Conservation (phyloP, 2,888 invertebrate genomes). For the Ectropis crepuscularia region DNA sequence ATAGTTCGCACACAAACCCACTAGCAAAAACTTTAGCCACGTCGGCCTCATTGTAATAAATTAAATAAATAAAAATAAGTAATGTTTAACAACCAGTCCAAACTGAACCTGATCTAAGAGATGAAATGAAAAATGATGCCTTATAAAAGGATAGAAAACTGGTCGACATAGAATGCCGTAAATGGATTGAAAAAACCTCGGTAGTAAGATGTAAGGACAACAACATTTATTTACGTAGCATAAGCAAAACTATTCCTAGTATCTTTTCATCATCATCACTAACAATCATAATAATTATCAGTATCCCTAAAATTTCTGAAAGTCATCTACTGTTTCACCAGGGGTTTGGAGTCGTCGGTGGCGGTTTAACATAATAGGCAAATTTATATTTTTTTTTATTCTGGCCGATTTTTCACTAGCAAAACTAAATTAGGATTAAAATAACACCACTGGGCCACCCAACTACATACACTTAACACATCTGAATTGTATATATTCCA, state of each 20-base stretch:
- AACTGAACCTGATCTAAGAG: slow-evolving; percentile 59
- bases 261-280: too few relatives aligned
- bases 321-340: too few relatives aligned
- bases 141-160: slow-evolving; percentile 68
- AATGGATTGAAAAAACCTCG: slow-evolving; percentile 55
- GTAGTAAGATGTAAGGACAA: slow-evolving; percentile 40
- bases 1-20: slow-evolving; percentile 49
- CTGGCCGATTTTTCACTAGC: too few relatives aligned
- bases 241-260: slow-evolving; percentile 7
- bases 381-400: too few relatives aligned
- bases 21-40: slow-evolving; percentile 54
- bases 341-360: too few relatives aligned
- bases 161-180: slow-evolving; percentile 59
- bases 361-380: too few relatives aligned
- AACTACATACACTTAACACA: too few relatives aligned
- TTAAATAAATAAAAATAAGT: slow-evolving; percentile 14
- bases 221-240: slow-evolving; percentile 18
- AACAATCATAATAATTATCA: too few relatives aligned
- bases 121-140: slow-evolving; percentile 53
- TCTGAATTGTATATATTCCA: too few relatives aligned
- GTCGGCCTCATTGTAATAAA: slow-evolving; percentile 43
- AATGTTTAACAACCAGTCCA: slow-evolving; percentile 8
- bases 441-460: too few relatives aligned
- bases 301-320: too few relatives aligned
- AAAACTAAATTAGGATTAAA: too few relatives aligned